phyloP scores from a whole-genome alignment of 2,888 invertebrate genomes.

The Morpho achilles region DNA sequence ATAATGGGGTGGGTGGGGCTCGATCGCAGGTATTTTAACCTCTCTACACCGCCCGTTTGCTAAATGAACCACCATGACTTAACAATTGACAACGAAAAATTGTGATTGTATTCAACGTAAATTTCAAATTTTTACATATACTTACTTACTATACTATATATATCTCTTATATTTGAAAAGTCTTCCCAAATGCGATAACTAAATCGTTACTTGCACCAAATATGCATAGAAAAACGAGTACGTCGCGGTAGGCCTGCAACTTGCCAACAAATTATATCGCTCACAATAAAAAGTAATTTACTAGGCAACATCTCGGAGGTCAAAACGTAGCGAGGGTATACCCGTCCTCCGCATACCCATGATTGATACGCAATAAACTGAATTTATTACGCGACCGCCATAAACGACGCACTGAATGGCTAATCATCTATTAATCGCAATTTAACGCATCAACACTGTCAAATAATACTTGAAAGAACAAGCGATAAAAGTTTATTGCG shows the following conservation, averaged over 20 bases:
- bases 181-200: too few relatives aligned
- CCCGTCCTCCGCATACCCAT: constrained; percentile 31
- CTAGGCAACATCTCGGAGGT: constrained; percentile 35
- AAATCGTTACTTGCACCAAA: too few relatives aligned
- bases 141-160: too few relatives aligned
- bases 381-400: constrained; percentile 67
- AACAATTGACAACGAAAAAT: too few relatives aligned
- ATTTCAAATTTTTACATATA: too few relatives aligned
- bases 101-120: too few relatives aligned
- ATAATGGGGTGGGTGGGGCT: too few relatives aligned
- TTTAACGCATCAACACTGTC: constrained; percentile 71
- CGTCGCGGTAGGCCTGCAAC: constrained; percentile 13
- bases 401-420: constrained; percentile 61
- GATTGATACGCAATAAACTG: constrained; percentile 71
- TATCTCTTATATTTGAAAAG: too few relatives aligned
- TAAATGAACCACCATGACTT: too few relatives aligned
- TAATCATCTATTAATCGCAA: constrained; percentile 73
- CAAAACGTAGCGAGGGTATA: constrained; percentile 32
- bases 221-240: not conserved
- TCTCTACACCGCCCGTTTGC: too few relatives aligned
- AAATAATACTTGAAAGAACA: constrained; percentile 69
- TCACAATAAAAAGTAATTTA: constrained; percentile 37
- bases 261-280: constrained; percentile 24
- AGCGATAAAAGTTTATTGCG: constrained; percentile 61
- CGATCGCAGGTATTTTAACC: too few relatives aligned